These are phyloP conservation scores for Limanda limanda DNA, from an alignment of 2,113 vertebrate species.

Conservation along the genomic window DNA sequence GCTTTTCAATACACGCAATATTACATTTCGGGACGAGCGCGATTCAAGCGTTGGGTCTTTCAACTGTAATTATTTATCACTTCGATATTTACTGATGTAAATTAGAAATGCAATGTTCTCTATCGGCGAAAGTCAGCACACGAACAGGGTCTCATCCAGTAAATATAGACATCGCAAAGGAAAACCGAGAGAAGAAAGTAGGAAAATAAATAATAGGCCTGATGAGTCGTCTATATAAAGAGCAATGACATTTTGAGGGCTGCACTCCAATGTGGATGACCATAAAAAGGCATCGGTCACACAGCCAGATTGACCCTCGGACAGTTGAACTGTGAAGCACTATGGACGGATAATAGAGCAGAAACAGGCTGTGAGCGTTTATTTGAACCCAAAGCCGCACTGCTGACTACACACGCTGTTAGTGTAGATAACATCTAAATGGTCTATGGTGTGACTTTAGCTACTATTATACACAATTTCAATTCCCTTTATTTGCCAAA, in stretches of 20 bases:
- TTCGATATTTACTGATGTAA: neutral
- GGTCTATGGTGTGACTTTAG: neutral
- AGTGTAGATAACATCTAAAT: constrained; percentile 2
- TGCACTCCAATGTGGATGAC: too few species aligned
- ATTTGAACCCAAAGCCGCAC: too few species aligned
- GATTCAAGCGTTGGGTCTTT: constrained; percentile 41
- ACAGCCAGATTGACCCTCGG: too few species aligned
- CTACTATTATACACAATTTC: too few species aligned
- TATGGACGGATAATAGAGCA: too few species aligned
- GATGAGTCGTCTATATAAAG: neutral
- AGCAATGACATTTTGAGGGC: neutral
- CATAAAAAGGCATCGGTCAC: too few species aligned
- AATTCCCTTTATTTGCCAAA: too few species aligned
- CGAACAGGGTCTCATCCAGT: neutral
- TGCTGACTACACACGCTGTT: too few species aligned
- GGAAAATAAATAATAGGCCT: neutral
- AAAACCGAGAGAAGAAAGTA: constrained; percentile 1
- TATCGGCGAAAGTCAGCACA: constrained; percentile 1
- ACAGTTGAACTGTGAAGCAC: too few species aligned
- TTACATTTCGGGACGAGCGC: constrained; percentile 15
- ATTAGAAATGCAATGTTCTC: neutral
- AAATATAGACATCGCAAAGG: constrained; percentile 3
- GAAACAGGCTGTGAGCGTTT: too few species aligned
- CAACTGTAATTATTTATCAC: constrained; percentile 32
- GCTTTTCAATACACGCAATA: constrained; percentile 45